Conservation (phyloP, 2,113 vertebrate species). For the Indicator maculatus region DNA sequence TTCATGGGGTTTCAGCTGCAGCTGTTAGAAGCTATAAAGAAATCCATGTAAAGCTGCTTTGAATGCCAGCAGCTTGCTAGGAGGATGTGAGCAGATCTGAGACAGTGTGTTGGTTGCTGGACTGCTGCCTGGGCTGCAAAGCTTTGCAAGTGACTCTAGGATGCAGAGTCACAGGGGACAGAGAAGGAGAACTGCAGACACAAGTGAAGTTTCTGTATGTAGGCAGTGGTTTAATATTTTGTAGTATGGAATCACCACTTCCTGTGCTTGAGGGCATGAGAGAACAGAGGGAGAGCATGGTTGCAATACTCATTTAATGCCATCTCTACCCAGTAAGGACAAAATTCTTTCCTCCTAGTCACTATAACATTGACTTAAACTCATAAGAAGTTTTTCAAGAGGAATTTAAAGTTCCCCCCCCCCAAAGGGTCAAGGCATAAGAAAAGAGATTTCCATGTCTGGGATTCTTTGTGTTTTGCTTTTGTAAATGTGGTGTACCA, state of each 20-base stretch:
- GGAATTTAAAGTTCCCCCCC: slow-evolving; percentile 48
- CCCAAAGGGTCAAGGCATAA: slow-evolving; percentile 63
- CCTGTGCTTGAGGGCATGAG: slow-evolving; percentile 30
- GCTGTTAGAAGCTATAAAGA: background rate
- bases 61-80: slow-evolving; percentile 36
- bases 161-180: slow-evolving; percentile 24
- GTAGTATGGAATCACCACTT: slow-evolving; percentile 38
- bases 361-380: slow-evolving; percentile 56
- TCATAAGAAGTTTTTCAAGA: slow-evolving; percentile 54
- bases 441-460: slow-evolving; percentile 48
- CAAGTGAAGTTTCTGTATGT: background rate
- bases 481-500: slow-evolving; percentile 75
- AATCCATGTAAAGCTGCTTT: background rate
- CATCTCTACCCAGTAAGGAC: slow-evolving; percentile 52
- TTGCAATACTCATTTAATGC: slow-evolving; percentile 62
- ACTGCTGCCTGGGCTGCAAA: slow-evolving; percentile 25
- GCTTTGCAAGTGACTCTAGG: slow-evolving; percentile 12
- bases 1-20: background rate
- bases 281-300: slow-evolving; percentile 33
- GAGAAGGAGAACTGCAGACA: slow-evolving; percentile 35
- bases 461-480: slow-evolving; percentile 45
- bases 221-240: background rate
- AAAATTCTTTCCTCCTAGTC: slow-evolving; percentile 57
- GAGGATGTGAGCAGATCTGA: background rate
- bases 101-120: slow-evolving; percentile 46